phyloP scores from a whole-genome alignment of 2,113 vertebrate genomes.

The Syngnathus scovelli region DNA sequence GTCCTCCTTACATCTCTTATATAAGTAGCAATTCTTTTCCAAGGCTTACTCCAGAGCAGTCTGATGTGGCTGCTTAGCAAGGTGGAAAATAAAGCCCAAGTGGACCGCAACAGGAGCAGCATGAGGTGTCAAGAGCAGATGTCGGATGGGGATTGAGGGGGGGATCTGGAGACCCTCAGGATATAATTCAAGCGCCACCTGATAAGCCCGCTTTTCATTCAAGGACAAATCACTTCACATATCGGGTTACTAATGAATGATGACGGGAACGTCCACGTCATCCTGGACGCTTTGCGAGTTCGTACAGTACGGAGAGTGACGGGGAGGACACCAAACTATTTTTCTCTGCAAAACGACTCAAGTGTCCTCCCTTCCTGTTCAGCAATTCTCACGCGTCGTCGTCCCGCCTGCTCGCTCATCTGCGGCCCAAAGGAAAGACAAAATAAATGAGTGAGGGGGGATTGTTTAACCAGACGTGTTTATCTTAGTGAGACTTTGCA shows the following conservation, averaged over 20 bases:
- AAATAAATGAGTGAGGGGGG: constrained; percentile 17
- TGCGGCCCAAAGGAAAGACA: constrained; percentile 29
- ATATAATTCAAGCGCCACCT: constrained; percentile 5
- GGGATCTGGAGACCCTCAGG: constrained; percentile 9
- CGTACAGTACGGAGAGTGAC: background rate
- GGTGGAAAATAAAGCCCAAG: background rate
- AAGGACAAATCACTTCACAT: constrained; percentile 5
- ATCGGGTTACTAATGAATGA: too few species aligned
- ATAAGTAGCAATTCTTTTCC: background rate
- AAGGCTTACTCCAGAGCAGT: background rate
- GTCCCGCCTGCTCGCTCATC: constrained; percentile 14
- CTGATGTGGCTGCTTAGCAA: constrained; percentile 3
- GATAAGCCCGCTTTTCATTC: constrained; percentile 7
- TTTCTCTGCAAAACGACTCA: constrained; percentile 15
- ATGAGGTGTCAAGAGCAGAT: background rate
- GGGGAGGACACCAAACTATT: background rate
- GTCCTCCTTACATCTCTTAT: background rate
- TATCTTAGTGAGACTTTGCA: constrained; percentile 12
- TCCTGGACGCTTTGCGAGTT: background rate
- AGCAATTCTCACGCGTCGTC: background rate
- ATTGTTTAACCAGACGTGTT: constrained; percentile 42
- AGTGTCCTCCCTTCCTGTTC: background rate
- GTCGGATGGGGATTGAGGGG: constrained; percentile 3
- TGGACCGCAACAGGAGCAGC: background rate
- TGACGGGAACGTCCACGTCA: too few species aligned